These are phyloP conservation scores for Macquaria australasica DNA, from an alignment of 2,113 vertebrate genomes.

Conservation along the genomic window DNA sequence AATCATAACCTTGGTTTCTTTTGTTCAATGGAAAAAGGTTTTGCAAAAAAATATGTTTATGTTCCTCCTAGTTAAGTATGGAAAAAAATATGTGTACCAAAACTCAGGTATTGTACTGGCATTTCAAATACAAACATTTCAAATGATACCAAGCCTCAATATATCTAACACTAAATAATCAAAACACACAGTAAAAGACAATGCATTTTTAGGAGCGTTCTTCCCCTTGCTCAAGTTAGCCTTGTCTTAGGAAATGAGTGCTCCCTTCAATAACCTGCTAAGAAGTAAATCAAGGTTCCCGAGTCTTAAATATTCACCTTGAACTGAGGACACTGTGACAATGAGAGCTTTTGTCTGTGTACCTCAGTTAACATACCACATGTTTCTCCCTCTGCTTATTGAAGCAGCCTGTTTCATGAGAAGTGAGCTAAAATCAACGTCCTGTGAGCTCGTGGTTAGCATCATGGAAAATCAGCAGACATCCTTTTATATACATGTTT, in stretches of 20 bases:
- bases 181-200: not conserved
- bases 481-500: slow-evolving; percentile 41
- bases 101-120: not conserved
- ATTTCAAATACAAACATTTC: not conserved
- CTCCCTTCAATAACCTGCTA: not conserved
- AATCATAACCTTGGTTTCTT: too few species aligned
- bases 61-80: not conserved
- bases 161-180: not conserved
- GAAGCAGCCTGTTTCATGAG: slow-evolving; percentile 1
- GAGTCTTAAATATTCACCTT: slow-evolving; percentile 19
- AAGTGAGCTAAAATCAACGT: slow-evolving; percentile 21
- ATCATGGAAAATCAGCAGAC: slow-evolving; percentile 62
- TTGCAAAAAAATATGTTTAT: not conserved
- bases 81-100: not conserved
- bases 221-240: not conserved
- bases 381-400: not conserved
- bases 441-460: slow-evolving; percentile 13
- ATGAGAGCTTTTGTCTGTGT: slow-evolving; percentile 24
- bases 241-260: slow-evolving; percentile 6
- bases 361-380: slow-evolving; percentile 1
- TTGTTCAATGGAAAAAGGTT: not conserved
- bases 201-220: not conserved
- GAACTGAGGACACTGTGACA: slow-evolving; percentile 14
- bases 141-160: not conserved
- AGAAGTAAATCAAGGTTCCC: not conserved